phyloP scores from a whole-genome alignment of 2,888 invertebrate species.

The Chrysodeixis includens region DNA sequence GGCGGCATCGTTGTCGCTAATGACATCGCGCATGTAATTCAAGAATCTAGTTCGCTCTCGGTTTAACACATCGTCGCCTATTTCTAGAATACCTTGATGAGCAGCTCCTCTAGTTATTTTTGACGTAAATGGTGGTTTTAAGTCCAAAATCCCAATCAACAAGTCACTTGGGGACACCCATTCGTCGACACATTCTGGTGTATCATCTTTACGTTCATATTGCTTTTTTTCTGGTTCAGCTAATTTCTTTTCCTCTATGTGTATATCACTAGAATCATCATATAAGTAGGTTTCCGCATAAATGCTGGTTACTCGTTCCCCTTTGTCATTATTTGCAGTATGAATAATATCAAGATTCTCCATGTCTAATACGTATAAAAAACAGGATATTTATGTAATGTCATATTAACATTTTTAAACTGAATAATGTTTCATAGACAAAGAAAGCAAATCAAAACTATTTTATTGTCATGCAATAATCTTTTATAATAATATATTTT shows the following conservation, averaged over 20 bases:
- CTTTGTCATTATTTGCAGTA: slow-evolving; percentile 51
- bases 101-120: slow-evolving; percentile 81
- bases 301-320: slow-evolving; percentile 74
- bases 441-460: neutral
- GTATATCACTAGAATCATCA: slow-evolving; percentile 64
- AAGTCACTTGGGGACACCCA: slow-evolving; percentile 85
- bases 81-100: slow-evolving; percentile 80
- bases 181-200: slow-evolving; percentile 45
- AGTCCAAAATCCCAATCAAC: slow-evolving; percentile 75
- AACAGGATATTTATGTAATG: slow-evolving; percentile 14
- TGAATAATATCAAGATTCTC: slow-evolving; percentile 64
- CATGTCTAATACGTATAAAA: slow-evolving; percentile 55
- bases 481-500: neutral
- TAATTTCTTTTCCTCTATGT: slow-evolving; percentile 13
- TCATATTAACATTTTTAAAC: neutral
- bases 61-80: slow-evolving; percentile 75
- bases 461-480: neutral
- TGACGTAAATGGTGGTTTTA: slow-evolving; percentile 83
- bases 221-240: slow-evolving; percentile 25
- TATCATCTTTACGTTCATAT: slow-evolving; percentile 1
- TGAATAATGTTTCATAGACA: slow-evolving; percentile 1
- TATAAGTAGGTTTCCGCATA: slow-evolving; percentile 80
- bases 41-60: slow-evolving; percentile 70
- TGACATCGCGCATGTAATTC: slow-evolving; percentile 60
- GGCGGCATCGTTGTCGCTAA: slow-evolving; percentile 76